Base-by-base conservation (phyloP, 35 echinoderm and acorn worm species). In the Chiridota heheva region DNA sequence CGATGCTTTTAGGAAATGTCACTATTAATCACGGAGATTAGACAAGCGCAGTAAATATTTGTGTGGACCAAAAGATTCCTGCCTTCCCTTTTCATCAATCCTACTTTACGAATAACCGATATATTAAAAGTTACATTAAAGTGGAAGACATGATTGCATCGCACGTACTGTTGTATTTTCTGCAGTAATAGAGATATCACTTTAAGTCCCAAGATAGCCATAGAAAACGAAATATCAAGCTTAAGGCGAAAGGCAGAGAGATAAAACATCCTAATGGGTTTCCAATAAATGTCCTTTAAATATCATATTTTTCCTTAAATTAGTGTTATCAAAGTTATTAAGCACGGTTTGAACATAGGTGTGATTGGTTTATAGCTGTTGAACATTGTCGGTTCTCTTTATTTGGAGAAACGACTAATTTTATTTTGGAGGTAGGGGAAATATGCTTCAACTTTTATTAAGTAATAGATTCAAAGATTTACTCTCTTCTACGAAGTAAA, bases 231-330 rank as follows among this genome's bases (percentile, higher is more conserved):
- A 62, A 60, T 78, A 78, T 78, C 62, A 57, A 20, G 51, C 30
- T 60, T 58, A 22, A 62, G 58, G 75, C 75, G 47, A 78, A 58
- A 34, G 41, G 27, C 53, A 78, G 51, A 16, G 62, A 22, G 75
- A 78, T 78, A 78, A 78, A 78, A 78, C 48, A n/a, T 78, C 58
- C 75, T 78, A 78, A 78, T 78, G 75, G 75, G 42, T 78, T 78
- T 78, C 51, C 75, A 78, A 78, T 78, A 78, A 78, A 57, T 78
- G 75, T 60, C 38, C 75, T 61, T 10, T 16, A 31, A 37, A 57
- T 78, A 78, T 78, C 75, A 31, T 49, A 57, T 78, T 78, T 78
- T 58, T 60, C 75, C 30, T 78, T 78, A 78, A 78, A 78, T 78
- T 61, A 57, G 62, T 78, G 75, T 78, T 78, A 78, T 78, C 75